Evolutionary conservation across 2,113 vertebrate genomes (phyloP), one percentile per base, ranked within the genome.

Genomic region (Egretta garzetta): DNA sequence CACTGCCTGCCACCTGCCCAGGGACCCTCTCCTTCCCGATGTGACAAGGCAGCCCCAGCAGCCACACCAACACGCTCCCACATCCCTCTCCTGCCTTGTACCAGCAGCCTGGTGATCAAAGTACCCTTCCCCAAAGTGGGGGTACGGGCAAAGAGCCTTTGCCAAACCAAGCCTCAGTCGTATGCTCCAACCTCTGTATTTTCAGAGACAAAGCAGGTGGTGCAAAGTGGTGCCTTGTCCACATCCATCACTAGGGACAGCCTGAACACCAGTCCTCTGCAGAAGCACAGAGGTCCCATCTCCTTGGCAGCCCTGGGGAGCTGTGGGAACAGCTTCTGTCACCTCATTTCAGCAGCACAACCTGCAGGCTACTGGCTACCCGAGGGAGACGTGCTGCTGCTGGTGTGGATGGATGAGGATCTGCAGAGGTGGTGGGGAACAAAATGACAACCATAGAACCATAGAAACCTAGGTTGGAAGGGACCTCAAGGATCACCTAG

Each of bases 211-310:
- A 53, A 72, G 35, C 22, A 74, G 32, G 21, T 8, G 12, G 49
- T 8, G 27, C 23, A 41, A 85, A 82, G n/a, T 6, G 1, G 30
- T 1, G 1, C 14, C 87, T 59, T 37, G 49, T 14, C 45, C 58
- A 10, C 1, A 4, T 32, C 63, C 53, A 30, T 49, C 45, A 23
- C 27, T 26, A 70, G 0, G 4, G 1, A 8, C 67, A 43, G 33
- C 49, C 3, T 39, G 35, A 68, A 28, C 21, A 88, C 1, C 23
- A 13, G 26, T 32, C 39, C 37, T 76, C 39, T 24, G 45, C 39
- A 56, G 39, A 64, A 72, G 28, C 58, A 80, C 0, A 1, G 64
- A 45, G 32, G 33, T 52, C 39, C 28, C 26, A 56, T 76, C 80
- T 47, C 24, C 43, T 30, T 14, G 52, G 26, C 43, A 91, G 63